phyloP scores from a whole-genome alignment of 2,888 invertebrate genomes.

The Coecobrya sp. region DNA sequence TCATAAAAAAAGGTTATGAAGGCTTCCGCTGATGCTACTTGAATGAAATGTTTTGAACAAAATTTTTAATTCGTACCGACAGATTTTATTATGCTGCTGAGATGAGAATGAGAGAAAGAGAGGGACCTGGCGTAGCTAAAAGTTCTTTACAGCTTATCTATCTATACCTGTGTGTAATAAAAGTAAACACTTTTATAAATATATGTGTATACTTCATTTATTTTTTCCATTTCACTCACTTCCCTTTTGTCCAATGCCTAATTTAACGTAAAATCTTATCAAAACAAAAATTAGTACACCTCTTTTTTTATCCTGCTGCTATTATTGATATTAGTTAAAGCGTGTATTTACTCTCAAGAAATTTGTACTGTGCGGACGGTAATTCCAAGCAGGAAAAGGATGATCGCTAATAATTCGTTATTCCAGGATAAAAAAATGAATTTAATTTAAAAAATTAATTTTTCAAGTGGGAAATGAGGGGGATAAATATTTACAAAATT shows the following conservation, averaged over 20 bases:
- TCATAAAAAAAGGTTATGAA: constrained; percentile 63
- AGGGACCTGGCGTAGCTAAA: neutral
- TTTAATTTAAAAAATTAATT: neutral
- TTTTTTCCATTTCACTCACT: constrained; percentile 10
- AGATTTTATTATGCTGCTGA: constrained; percentile 70
- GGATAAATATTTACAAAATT: neutral
- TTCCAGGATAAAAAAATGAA: neutral
- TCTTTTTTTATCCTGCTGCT: neutral
- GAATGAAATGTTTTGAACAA: constrained; percentile 73
- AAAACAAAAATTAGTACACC: constrained; percentile 60
- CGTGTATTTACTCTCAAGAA: constrained; percentile 11
- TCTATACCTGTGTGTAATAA: neutral
- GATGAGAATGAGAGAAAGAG: neutral
- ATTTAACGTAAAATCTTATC: constrained; percentile 68
- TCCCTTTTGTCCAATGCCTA: constrained; percentile 59
- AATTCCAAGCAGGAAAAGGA: neutral
- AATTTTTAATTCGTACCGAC: constrained; percentile 75
- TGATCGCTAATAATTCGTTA: neutral
- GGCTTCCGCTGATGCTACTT: constrained; percentile 72
- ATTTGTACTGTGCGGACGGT: constrained; percentile 41
- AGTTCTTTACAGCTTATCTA: neutral
- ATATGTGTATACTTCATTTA: neutral
- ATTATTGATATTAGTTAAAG: neutral
- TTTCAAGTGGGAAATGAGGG: neutral
- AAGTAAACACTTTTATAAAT: neutral